Percentiles rank a stretch among this genome's conserved stretches.
phyloP scores from a whole-genome alignment of 2,113 vertebrate genomes.

The Collichthys lucidus region DNA sequence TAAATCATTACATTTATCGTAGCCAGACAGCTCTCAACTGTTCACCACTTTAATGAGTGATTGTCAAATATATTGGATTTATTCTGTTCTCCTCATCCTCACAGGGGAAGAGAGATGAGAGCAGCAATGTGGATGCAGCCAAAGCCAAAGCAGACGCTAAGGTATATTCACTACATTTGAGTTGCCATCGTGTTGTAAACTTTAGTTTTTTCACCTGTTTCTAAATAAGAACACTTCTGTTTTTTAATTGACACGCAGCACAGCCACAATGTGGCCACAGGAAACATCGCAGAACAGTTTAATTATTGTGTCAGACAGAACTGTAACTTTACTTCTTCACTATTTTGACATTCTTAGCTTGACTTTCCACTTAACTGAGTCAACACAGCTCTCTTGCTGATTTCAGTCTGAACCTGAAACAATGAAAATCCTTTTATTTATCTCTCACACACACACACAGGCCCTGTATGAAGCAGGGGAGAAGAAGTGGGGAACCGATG shows the following conservation, averaged over 20 bases:
- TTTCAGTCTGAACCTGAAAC: background rate
- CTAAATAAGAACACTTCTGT: background rate
- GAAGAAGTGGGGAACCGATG: constrained; percentile 89
- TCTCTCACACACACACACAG: constrained; percentile 60
- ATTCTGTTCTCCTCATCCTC: background rate
- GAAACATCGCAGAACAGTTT: background rate
- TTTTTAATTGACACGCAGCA: background rate
- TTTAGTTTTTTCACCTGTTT: background rate
- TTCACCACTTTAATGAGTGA: background rate
- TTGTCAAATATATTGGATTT: background rate
- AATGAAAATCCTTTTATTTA: background rate
- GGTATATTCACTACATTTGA: constrained; percentile 60
- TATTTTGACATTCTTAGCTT: background rate
- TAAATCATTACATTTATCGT: background rate
- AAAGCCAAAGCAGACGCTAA: constrained; percentile 88
- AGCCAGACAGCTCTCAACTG: background rate
- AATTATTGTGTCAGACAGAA: background rate
- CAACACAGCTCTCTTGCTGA: background rate
- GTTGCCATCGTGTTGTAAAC: background rate
- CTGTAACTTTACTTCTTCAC: background rate
- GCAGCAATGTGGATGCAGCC: constrained; percentile 77
- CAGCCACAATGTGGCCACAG: background rate
- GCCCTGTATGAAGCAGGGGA: constrained; percentile 88
- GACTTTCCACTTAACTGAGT: background rate
- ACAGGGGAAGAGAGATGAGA: constrained; percentile 87